Percentiles rank a stretch among this genome's conserved stretches.
phyloP scores from a whole-genome alignment of 2,888 invertebrate genomes.

The Abrostola triplasia region DNA sequence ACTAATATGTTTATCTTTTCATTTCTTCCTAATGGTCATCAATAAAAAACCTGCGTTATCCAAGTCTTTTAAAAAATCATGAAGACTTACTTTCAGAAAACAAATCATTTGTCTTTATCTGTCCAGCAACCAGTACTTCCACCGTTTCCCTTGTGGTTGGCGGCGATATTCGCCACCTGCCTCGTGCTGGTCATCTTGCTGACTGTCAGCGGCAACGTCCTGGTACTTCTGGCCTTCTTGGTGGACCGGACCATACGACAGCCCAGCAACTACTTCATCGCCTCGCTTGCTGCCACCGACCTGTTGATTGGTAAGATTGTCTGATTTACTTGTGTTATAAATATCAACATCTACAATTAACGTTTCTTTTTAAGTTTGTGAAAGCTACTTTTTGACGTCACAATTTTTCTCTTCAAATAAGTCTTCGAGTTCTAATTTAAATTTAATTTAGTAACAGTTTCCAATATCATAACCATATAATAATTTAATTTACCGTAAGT shows the following conservation, averaged over 20 bases:
- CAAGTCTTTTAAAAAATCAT: not conserved
- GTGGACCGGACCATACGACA: slow-evolving; percentile 97
- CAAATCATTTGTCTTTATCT: slow-evolving; percentile 18
- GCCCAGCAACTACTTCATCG: slow-evolving; percentile 99
- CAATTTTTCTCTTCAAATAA: too few species aligned
- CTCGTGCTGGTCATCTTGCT: slow-evolving; percentile 96
- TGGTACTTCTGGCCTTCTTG: slow-evolving; percentile 97
- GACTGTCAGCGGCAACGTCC: slow-evolving; percentile 98
- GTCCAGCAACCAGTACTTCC: slow-evolving; percentile 90
- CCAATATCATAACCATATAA: too few species aligned
- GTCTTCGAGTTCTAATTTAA: too few species aligned
- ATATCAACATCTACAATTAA: too few species aligned
- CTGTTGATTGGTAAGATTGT: slow-evolving; percentile 95
- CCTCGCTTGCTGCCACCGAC: slow-evolving; percentile 98
- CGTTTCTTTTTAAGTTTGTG: too few species aligned
- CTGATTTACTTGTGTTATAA: not conserved
- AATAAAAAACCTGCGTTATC: too few species aligned
- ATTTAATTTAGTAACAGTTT: too few species aligned
- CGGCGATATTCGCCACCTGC: slow-evolving; percentile 95
- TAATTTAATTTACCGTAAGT: too few species aligned
- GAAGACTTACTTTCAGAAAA: not conserved
- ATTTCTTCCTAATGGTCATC: too few species aligned
- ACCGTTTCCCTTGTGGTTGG: slow-evolving; percentile 96
- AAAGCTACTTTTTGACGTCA: too few species aligned
- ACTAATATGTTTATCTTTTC: too few species aligned